phyloP scores from a whole-genome alignment of 2,113 vertebrate genomes.

The Anoura caudifer region DNA sequence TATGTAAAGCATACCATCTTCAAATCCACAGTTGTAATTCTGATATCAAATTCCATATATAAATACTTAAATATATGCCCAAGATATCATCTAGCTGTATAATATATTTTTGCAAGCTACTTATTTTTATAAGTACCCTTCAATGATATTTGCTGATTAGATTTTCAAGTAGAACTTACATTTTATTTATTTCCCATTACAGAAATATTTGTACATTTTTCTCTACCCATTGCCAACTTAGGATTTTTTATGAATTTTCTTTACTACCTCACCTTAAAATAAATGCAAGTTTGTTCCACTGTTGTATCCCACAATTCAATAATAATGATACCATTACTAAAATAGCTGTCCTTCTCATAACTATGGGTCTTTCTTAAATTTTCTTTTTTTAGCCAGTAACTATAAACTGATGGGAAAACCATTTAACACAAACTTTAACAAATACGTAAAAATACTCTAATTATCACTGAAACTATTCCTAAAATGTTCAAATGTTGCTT shows the following conservation, averaged over 20 bases:
- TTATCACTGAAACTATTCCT: conserved; percentile 6
- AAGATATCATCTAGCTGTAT: background rate
- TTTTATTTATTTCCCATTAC: conserved; percentile 31
- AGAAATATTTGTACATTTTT: conserved; percentile 25
- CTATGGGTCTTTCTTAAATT: conserved; percentile 28
- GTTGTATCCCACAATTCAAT: conserved; percentile 13
- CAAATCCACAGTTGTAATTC: background rate
- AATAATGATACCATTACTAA: conserved; percentile 49
- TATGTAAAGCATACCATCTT: background rate
- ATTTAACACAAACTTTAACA: conserved; percentile 4
- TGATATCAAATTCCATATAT: background rate
- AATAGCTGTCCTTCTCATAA: background rate
- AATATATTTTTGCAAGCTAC: background rate
- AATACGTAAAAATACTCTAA: conserved; percentile 21
- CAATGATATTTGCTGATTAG: conserved; percentile 10
- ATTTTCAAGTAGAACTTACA: background rate
- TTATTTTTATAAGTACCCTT: background rate
- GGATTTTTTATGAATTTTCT: conserved; percentile 18
- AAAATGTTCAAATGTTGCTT: background rate
- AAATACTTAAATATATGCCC: background rate
- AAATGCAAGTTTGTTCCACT: background rate
- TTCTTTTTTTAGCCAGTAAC: background rate
- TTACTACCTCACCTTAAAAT: background rate
- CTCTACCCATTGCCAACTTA: background rate
- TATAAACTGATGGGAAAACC: conserved; percentile 25